Conservation (phyloP, 2,797 vertebrate genomes). For the Natrix natrix region DNA sequence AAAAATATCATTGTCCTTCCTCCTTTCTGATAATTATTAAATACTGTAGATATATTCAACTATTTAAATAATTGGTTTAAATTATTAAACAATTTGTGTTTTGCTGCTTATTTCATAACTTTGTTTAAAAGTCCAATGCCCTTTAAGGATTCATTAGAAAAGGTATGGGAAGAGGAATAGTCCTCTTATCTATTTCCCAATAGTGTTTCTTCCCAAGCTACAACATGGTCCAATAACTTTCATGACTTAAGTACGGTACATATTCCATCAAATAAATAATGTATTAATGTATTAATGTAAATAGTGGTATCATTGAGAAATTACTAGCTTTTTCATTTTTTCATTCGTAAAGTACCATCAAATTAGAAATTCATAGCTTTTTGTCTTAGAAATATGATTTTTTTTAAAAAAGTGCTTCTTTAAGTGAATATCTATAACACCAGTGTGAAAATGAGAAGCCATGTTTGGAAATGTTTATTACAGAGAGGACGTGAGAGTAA, state of each 20-base stretch:
- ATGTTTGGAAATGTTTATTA: not conserved
- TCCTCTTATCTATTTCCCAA: not conserved
- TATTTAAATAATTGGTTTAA: not conserved
- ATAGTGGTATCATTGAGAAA: not conserved
- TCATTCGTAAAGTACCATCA: not conserved
- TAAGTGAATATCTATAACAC: not conserved
- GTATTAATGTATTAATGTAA: not conserved
- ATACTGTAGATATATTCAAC: not conserved
- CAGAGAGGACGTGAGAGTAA: not conserved
- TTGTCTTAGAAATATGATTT: not conserved
- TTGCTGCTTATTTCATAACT: not conserved
- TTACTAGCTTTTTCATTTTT: not conserved
- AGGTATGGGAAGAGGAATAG: not conserved
- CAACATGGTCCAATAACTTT: not conserved
- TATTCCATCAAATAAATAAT: not conserved
- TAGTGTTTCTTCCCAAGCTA: not conserved
- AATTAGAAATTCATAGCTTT: not conserved
- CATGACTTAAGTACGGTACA: not conserved
- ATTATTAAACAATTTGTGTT: not conserved
- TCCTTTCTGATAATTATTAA: not conserved
- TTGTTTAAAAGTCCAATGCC: not conserved
- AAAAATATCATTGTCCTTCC: not conserved
- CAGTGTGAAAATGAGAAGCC: not conserved
- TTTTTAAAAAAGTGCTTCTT: not conserved
- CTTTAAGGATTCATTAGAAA: not conserved